Evolutionary conservation across 2,797 vertebrate species (phyloP).

Genomic region (Myiothlypis chrysogaster): DNA sequence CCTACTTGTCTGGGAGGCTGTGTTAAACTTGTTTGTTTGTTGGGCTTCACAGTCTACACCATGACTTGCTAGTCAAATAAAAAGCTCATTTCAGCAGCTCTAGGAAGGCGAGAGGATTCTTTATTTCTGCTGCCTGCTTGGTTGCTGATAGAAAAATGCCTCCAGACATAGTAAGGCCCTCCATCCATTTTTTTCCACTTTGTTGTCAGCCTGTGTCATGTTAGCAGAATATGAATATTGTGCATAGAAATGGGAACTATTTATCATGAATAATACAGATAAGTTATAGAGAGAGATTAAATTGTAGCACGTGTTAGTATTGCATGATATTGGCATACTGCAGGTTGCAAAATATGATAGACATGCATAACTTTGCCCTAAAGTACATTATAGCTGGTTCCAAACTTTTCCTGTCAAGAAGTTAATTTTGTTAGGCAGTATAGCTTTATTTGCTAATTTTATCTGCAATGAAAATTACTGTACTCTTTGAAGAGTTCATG

Average conservation of each 20-base stretch:
- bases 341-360: not conserved
- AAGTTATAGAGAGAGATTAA: not conserved
- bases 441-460: not conserved
- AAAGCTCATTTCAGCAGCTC: constrained; percentile 1
- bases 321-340: not conserved
- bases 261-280: not conserved
- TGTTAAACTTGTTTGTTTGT: constrained; percentile 5
- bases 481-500: not conserved
- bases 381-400: not conserved
- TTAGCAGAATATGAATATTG: not conserved
- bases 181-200: not conserved
- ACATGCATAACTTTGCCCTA: not conserved
- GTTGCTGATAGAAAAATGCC: not conserved
- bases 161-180: not conserved
- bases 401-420: not conserved
- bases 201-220: not conserved
- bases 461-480: not conserved
- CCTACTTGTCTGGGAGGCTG: constrained; percentile 7
- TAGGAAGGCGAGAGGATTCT: not conserved
- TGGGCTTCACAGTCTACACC: not conserved
- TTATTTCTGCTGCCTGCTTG: constrained; percentile 29
- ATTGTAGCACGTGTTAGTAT: not conserved
- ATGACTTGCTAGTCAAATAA: not conserved
- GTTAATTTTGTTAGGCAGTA: not conserved
- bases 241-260: not conserved